Base-by-base conservation (phyloP, 2,113 vertebrate species). In the Thamnaconus septentrionalis region DNA sequence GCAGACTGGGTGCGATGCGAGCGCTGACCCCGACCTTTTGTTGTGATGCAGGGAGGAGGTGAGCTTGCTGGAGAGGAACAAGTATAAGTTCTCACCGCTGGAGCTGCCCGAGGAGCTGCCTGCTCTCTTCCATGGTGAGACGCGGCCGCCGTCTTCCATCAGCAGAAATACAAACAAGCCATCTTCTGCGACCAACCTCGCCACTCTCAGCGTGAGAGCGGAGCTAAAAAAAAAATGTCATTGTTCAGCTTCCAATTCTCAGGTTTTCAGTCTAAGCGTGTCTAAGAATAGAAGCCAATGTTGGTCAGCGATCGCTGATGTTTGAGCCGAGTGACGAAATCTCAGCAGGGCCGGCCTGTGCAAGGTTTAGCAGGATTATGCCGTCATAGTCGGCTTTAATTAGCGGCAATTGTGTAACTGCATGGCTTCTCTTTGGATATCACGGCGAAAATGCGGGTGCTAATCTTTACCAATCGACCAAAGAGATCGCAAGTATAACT, bases 71-170 rank as follows among this genome's bases (percentile, higher is more conserved):
- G 96, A 99, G 89, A 97, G 94, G 90, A 98, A 92, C 87, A 96
- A 96, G 75, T 97, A 98, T 85, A 98, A 98, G 89, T 98, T 97
- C 62, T 59, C 90, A n/a, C 94, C 97, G 0, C 91, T 94, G 0
- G 70, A 81, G 40, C 69, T 98, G 79, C 93, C 95, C 45, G 68
- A 86, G 0, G 94, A 96, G 75, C 93, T 98, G 43, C 73, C 86
- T 1, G 52, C 81, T 64, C 94, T 98, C 71, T 95, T 97, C 83
- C 91, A 92, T 71, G 95, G 96, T 96, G 82, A 89, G 88, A 80
- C 68, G 45, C 76, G 18, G 18, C 18, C 64, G 56, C 66, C 58
- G 39, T 43, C n/a, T n/a, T n/a, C 68, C 39, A n/a, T 65, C 53
- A 45, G 10, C 39, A 31, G 18, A 31, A 31, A 31, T 31, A 31